A percentile compares a stretch with the other conserved stretches of the same genome.
Evolutionary conservation across 2,888 invertebrate genomes (phyloP).

Genomic region (Penaeus monodon): DNA sequence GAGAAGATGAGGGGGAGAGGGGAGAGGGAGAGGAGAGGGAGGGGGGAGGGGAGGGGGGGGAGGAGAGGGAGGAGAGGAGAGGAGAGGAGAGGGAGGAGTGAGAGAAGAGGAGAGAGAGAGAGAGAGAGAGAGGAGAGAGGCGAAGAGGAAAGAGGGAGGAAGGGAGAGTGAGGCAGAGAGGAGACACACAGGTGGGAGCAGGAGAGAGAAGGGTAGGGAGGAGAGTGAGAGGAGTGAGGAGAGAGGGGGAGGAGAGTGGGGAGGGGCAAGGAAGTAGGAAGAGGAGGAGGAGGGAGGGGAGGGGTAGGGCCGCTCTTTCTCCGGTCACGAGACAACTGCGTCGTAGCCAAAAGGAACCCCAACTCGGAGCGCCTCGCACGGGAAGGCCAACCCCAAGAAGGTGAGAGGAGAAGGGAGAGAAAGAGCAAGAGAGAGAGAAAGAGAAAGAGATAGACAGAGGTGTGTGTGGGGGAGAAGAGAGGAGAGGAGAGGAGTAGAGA

Average conservation of each 20-base stretch:
- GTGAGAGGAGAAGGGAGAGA: background rate
- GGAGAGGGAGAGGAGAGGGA: too few relatives aligned
- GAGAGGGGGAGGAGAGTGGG: background rate
- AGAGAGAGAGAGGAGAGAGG: background rate
- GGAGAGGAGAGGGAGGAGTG: constrained; percentile 17
- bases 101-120: background rate
- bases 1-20: too few relatives aligned
- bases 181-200: background rate
- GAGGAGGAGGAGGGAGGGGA: background rate
- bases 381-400: background rate
- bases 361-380: too few relatives aligned
- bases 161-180: background rate
- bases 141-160: background rate
- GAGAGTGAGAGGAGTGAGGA: background rate
- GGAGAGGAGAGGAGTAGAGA: background rate
- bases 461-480: background rate
- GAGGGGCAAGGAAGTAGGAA: background rate
- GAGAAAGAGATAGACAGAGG: background rate
- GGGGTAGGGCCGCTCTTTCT: too few relatives aligned
- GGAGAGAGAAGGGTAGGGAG: too few relatives aligned
- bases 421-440: background rate
- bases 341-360: too few relatives aligned
- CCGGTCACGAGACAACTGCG: too few relatives aligned
- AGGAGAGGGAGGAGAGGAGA: background rate
- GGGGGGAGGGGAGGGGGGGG: background rate